Conservation (phyloP, 2,113 vertebrate species). For the Scomber japonicus region DNA sequence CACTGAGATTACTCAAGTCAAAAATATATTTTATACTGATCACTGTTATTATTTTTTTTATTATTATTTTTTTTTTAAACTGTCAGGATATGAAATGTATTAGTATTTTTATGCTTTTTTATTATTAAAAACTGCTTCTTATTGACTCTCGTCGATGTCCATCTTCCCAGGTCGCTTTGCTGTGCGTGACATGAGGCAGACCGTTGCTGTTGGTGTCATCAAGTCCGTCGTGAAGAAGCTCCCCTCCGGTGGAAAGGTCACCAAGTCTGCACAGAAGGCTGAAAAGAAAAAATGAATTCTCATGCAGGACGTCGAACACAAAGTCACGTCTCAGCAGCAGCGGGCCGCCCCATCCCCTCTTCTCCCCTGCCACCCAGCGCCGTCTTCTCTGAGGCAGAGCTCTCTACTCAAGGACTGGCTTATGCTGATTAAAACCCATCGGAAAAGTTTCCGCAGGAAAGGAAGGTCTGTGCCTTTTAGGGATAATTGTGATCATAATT, state of each 20-base stretch:
- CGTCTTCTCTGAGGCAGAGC: slow-evolving; percentile 76
- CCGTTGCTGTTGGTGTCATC: slow-evolving; percentile 87
- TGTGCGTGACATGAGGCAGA: slow-evolving; percentile 87
- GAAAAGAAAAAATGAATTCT: slow-evolving; percentile 85
- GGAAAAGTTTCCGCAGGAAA: slow-evolving; percentile 89
- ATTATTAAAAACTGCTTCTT: no score
- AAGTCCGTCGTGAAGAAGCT: slow-evolving; percentile 86
- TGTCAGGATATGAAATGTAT: no score
- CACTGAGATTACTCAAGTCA: no score
- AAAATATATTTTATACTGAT: no score
- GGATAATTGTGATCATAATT: slow-evolving; percentile 53
- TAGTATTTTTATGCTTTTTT: no score
- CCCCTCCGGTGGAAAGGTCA: slow-evolving; percentile 78
- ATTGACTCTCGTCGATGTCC: no score
- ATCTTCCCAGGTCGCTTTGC: slow-evolving; percentile 81
- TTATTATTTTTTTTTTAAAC: no score
- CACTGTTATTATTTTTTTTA: no score
- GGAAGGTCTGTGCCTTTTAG: slow-evolving; percentile 67
- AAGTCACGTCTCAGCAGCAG: slow-evolving; percentile 57
- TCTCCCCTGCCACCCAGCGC: slow-evolving; percentile 48
- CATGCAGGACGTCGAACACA: slow-evolving; percentile 55
- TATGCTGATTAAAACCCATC: slow-evolving; percentile 86
- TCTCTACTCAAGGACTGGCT: slow-evolving; percentile 87
- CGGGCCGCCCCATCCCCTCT: slow-evolving; percentile 32
- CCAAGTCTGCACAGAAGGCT: slow-evolving; percentile 86